Evolutionary conservation across 30 jellyfish, hydroid and myxozoan genomes (phyloP).

Genomic region (Aurelia sp.): DNA sequence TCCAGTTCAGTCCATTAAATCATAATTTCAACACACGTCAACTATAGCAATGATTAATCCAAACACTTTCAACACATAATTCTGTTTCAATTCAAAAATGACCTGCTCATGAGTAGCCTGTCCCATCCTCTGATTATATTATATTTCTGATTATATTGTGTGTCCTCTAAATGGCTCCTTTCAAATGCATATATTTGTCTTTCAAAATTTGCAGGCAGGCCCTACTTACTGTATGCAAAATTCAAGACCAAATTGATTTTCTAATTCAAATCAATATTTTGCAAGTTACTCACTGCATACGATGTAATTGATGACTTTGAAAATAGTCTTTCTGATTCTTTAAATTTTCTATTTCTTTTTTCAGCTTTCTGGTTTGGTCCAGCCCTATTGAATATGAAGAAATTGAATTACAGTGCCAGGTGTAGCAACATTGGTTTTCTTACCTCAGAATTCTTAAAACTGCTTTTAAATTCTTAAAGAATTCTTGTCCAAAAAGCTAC

Average conservation of each 20-base stretch:
- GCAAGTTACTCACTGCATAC: conserved; percentile 79
- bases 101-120: conserved; percentile 88
- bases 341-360: conserved; percentile 92
- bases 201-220: conserved; percentile 71
- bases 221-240: too few relatives aligned
- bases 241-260: too few relatives aligned
- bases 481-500: too few relatives aligned
- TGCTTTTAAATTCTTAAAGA: too few relatives aligned
- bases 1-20: too few relatives aligned
- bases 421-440: too few relatives aligned
- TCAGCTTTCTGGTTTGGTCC: conserved; percentile 95
- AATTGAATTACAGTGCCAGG: too few relatives aligned
- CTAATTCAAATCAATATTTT: background rate
- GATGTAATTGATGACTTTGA: conserved; percentile 97
- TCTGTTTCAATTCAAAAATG: too few relatives aligned
- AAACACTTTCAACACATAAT: too few relatives aligned
- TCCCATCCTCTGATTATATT: conserved; percentile 95
- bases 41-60: too few relatives aligned
- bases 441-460: too few relatives aligned
- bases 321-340: conserved; percentile 92
- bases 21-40: too few relatives aligned
- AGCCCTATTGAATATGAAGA: conserved; percentile 22
- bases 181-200: conserved; percentile 96
- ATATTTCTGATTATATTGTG: conserved; percentile 96
- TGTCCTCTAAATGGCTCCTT: conserved; percentile 94